Percentiles rank a stretch among this genome's conserved stretches.
These are phyloP conservation scores for Meleagris gallopavo DNA, from an alignment of 2,113 vertebrate species.

Conservation along the genomic window DNA sequence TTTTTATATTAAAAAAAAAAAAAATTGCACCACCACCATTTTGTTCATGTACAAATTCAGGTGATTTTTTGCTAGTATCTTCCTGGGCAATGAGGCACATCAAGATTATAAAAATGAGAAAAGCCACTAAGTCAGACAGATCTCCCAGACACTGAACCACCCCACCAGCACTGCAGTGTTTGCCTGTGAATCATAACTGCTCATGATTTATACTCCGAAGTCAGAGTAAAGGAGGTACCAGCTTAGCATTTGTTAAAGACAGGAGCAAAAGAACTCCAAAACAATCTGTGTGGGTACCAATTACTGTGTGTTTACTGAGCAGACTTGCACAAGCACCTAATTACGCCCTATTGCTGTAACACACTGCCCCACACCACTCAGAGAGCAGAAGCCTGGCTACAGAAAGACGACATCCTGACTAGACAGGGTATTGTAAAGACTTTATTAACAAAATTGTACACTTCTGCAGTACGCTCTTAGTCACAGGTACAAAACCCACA, in stretches of 20 bases:
- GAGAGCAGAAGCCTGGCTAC: conserved; percentile 39
- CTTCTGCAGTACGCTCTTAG: neutral
- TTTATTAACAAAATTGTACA: conserved; percentile 58
- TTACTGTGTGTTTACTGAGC: conserved; percentile 40
- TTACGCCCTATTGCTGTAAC: conserved; percentile 28
- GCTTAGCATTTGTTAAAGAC: conserved; percentile 1
- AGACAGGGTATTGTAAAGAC: conserved; percentile 30
- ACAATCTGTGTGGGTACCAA: neutral
- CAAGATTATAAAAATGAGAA: neutral
- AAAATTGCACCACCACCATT: too few species aligned
- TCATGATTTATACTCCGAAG: neutral
- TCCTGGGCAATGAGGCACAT: neutral
- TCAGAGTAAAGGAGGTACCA: neutral
- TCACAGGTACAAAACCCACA: conserved; percentile 11
- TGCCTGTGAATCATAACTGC: neutral
- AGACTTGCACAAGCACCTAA: conserved; percentile 35
- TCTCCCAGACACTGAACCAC: neutral
- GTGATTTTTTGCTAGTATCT: neutral
- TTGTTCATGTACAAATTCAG: neutral
- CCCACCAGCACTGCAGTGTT: fast-evolving
- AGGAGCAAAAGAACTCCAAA: conserved; percentile 23
- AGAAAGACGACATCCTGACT: conserved; percentile 47
- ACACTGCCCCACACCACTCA: neutral
- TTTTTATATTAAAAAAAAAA: neutral
- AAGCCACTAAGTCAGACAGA: neutral